These are phyloP conservation scores for Dryobates pubescens DNA, from an alignment of 2,797 vertebrate genomes.

Conservation along the genomic window DNA sequence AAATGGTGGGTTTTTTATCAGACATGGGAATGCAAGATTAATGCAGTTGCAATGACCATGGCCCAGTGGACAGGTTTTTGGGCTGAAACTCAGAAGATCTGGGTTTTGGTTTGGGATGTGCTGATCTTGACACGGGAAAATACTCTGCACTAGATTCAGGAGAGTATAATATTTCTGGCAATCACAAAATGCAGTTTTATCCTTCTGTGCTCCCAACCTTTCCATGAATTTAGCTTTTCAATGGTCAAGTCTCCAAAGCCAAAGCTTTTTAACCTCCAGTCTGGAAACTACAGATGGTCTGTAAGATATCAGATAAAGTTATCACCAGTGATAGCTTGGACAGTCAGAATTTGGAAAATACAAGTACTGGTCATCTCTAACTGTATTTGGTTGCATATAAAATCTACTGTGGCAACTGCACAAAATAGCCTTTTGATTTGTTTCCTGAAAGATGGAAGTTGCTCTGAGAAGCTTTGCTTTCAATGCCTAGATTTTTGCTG, in stretches of 20 bases:
- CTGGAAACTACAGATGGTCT: not conserved
- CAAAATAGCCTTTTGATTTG: not conserved
- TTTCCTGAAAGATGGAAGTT: not conserved
- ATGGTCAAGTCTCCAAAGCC: not conserved
- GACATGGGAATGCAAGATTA: not conserved
- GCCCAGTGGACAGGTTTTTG: not conserved
- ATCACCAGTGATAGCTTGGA: not conserved
- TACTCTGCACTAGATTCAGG: not conserved
- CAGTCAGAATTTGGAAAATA: not conserved
- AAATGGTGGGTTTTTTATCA: not conserved
- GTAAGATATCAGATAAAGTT: not conserved
- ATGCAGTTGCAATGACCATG: not conserved
- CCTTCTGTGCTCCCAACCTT: not conserved
- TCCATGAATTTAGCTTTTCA: not conserved
- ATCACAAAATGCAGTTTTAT: not conserved
- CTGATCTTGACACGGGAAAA: not conserved
- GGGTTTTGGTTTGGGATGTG: slow-evolving; percentile 9
- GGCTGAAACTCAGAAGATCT: not conserved
- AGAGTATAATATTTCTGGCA: not conserved
- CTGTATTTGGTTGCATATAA: not conserved
- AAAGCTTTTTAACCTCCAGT: slow-evolving; percentile 4
- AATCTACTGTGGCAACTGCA: not conserved
- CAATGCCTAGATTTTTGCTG: not conserved
- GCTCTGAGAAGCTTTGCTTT: not conserved
- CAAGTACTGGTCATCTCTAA: not conserved